Evolutionary conservation across 1,140 invertebrate species (phyloP), one percentile per base, ranked within the genome.

Genomic region (Druon quercuslanigerum): DNA sequence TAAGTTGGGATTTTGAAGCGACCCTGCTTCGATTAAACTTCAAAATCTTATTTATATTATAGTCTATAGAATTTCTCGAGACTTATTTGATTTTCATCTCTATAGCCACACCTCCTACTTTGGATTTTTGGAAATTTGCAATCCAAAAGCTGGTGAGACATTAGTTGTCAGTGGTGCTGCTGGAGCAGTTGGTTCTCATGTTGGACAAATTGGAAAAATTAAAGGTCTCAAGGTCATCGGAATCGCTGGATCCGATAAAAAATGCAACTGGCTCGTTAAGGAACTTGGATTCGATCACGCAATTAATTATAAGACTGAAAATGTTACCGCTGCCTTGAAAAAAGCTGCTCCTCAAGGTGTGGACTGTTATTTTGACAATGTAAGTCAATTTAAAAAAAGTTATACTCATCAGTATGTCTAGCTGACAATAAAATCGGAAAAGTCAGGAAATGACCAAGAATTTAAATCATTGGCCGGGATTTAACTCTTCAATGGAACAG

Each of bases 301-400:
- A 7, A 94, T 94, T 74, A 96, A 96, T 88, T 96, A 96, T 85
- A 96, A 96, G 89, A 94, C 87, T 0, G 87, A 88, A 14, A 87
- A 94, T 76, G 71, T 95, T 50, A 85, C 83, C 7, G 73, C 89
- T 19, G 92, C 90, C 16, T 88, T 96, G 16, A 93, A 91, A 82
- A 88, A 94, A 86, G 91, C 90, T 50, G 94, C 94, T 14, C 94
- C 95, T 1, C 90, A 95, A 11, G 94, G 94, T 19, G 87, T 96
- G 2, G 94, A 96, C 81, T 94, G 94, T 81, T 96, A 95, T 84
- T 96, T 96, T 88, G 95, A 96, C 83, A 96, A 96, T 90, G 95
- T 95, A 90, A 82, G 89, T 81, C 0, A 46, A 46, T 46, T 46
- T 0, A 8, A 8, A 8, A 11, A 46, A 11, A 46, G 0, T 1